These are phyloP conservation scores for Chinchilla lanigera DNA, from an alignment of 2,113 vertebrate genomes.

Conservation along the genomic window DNA sequence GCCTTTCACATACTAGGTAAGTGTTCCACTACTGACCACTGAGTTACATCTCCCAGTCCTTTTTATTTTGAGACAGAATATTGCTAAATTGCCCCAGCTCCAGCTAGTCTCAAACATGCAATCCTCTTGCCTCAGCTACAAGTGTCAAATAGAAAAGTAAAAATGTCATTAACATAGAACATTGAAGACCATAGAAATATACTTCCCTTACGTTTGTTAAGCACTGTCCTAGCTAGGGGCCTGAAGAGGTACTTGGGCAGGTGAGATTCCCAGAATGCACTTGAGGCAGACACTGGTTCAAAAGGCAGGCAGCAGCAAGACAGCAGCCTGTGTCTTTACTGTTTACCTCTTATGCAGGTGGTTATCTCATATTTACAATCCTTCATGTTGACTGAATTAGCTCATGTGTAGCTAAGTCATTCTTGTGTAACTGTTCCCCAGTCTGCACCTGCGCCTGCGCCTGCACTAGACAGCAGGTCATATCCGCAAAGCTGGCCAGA, in stretches of 20 bases:
- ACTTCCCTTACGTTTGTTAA: not conserved
- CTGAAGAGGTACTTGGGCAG: no score
- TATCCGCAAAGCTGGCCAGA: not conserved
- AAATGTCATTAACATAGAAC: not conserved
- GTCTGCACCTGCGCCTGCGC: not conserved
- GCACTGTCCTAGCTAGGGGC: no score
- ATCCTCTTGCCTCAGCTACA: not conserved
- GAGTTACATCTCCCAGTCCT: not conserved
- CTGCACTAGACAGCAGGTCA: not conserved
- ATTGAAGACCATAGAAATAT: not conserved
- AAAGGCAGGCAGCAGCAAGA: no score
- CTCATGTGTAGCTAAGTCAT: not conserved
- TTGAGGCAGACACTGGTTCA: no score
- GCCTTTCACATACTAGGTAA: not conserved
- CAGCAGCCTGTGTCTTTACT: no score
- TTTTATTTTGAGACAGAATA: not conserved
- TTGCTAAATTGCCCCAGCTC: not conserved
- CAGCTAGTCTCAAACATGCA: not conserved
- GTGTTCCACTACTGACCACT: not conserved
- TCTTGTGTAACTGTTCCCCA: not conserved
- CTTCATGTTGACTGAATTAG: not conserved
- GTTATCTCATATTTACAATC: no score
- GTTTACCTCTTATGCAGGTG: no score
- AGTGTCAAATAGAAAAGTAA: constrained; percentile 2
- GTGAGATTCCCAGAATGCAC: no score